Evolutionary conservation across 2,888 invertebrate genomes (phyloP).

Genomic region (Dicyrtoma fusca): DNA sequence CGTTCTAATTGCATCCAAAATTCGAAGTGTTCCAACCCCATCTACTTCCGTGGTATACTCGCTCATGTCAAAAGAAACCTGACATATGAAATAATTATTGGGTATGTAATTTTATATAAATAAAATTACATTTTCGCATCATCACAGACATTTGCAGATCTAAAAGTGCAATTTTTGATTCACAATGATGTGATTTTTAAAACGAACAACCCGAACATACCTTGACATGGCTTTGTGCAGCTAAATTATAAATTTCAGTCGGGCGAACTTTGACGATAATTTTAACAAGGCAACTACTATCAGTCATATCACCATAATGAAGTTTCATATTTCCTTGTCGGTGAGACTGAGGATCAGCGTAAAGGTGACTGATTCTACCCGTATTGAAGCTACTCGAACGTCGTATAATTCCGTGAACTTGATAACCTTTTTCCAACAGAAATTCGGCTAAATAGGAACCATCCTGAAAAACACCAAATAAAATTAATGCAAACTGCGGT

Average conservation of each 20-base stretch:
- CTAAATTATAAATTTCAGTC: conserved; percentile 95
- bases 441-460: conserved; percentile 97
- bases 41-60: conserved; percentile 99
- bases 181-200: too few species aligned
- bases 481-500: conserved; percentile 8
- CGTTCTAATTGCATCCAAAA: conserved; percentile 89
- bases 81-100: conserved; percentile 28
- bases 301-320: conserved; percentile 98
- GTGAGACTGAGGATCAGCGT: conserved; percentile 86
- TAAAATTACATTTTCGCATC: background rate
- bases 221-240: conserved; percentile 98
- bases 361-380: conserved; percentile 91
- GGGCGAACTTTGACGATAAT: conserved; percentile 79
- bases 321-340: conserved; percentile 86
- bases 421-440: conserved; percentile 86
- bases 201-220: conserved; percentile 62
- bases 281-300: conserved; percentile 91
- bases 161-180: too few species aligned
- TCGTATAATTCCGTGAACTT: conserved; percentile 93
- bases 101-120: background rate
- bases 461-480: conserved; percentile 68
- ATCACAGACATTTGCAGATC: too few species aligned
- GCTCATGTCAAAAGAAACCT: conserved; percentile 94
- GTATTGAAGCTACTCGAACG: conserved; percentile 97
- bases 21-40: conserved; percentile 87